These are phyloP conservation scores for Harpalus rufipes DNA, from an alignment of 2,888 invertebrate genomes.

Conservation along the genomic window DNA sequence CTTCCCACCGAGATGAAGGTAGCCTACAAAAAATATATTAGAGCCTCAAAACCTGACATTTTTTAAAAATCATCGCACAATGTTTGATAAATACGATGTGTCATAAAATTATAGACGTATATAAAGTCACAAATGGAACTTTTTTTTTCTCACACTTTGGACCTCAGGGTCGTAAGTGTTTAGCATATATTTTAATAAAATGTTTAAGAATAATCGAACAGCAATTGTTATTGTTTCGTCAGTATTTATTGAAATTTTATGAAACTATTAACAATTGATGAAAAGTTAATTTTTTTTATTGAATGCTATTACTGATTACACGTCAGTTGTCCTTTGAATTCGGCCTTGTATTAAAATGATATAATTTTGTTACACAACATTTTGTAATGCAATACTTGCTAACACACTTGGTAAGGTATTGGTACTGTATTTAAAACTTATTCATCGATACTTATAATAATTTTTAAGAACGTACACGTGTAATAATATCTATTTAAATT, in stretches of 20 bases:
- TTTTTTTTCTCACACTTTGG: no score
- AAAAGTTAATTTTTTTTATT: conserved; percentile 24
- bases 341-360: conserved; percentile 61
- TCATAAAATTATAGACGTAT: no score
- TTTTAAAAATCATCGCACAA: no score
- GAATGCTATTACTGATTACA: conserved; percentile 34
- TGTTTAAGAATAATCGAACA: no score
- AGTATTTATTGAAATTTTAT: neutral
- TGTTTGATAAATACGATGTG: no score
- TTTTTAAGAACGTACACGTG: neutral
- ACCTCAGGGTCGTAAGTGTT: no score
- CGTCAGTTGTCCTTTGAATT: conserved; percentile 47
- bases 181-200: no score
- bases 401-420: conserved; percentile 1
- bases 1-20: neutral
- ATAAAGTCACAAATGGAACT: no score
- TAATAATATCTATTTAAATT: neutral
- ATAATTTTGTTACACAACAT: conserved; percentile 59
- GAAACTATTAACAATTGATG: neutral
- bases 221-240: no score
- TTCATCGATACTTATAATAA: neutral
- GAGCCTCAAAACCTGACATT: neutral
- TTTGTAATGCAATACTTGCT: conserved; percentile 55
- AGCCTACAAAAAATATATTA: neutral
- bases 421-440: neutral